Base-by-base conservation (phyloP, 2,888 invertebrate genomes). In the Oegoconia quadripuncta region DNA sequence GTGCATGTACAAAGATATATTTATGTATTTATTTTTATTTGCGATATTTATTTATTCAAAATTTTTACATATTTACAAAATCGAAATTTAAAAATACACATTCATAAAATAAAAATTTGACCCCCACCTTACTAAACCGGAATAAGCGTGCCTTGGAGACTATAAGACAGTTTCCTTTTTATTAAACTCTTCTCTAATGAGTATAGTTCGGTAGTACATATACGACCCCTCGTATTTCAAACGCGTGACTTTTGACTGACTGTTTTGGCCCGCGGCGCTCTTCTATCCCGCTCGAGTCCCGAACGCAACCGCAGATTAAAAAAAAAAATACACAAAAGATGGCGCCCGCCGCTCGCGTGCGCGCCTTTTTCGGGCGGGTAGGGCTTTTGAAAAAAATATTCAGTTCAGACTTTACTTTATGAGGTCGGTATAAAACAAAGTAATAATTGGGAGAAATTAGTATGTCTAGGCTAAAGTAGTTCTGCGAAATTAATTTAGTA, bases 231-330 rank as follows among this genome's bases (percentile, higher is more conserved):
- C 8, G 4, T 1, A 54, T 56, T 54, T 54, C 64, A 59, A 27
- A 71, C 77, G 83, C 86, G 83, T 86, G 86, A 86, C 83, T 86
- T 80, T 86, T 84, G 86, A 86, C 76, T 86, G 86, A 86, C 86
- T 84, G 81, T 74, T 76, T 69, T 65, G 64, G 72, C 84, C 74
- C 64, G 64, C 60, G 81, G 86, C 78, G 46, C 53, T 74, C 53
- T 66, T 61, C 81, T 80, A 78, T 34, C 30, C 34, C 30, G n/a
- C n/a, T n/a, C n/a, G 18, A 29, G 15, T 22, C 59, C 68, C 61
- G 63, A 74, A 69, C 70, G 67, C 69, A 69, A 74, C 79, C 74
- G 71, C 74, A 74, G 68, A 50, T 57, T 48, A 54, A 67, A 65
- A 73, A 74, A 64, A 73, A 71, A 73, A 74, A 59, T 52, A 66